Base-by-base conservation (phyloP, 2,888 invertebrate genomes). In the Xanthorhoe spadicearia region DNA sequence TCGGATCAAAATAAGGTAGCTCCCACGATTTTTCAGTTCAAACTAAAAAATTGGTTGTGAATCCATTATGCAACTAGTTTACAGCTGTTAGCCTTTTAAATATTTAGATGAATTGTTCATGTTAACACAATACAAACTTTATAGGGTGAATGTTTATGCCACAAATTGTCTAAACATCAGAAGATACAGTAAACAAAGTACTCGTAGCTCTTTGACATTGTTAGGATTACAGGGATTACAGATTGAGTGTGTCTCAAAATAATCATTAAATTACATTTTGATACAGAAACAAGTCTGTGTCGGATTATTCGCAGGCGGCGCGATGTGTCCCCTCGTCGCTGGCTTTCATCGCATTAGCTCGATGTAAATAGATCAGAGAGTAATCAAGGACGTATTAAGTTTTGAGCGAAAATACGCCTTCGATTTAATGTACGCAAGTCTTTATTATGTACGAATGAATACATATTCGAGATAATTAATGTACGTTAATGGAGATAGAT, bases 341-440 rank as follows among this genome's bases (percentile, higher is more conserved):
- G 51, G 46, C 51, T 51, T 56, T 62, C 56, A 62, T 62, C 62
- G 51, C 9, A 57, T 62, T 62, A 50, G 32, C 46, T 56, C 43
- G 18, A 55, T 51, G 55, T 50, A 55, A 62, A 57, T 52, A 52
- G n/a, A 46, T 46, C 18, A 50, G 28, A 28, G 51, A 13, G 13
- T 51, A 53, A 61, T 48, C 50, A 62, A 55, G 50, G 55, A 13
- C 17, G 4, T 50, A 23, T 51, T 43, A 23, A 17, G 50, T 43
- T 51, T 51, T 13, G 43, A 23, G 43, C 51, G 35, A 13, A 50
- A 50, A 18, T 50, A 50, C 13, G 48, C 17, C 49, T 48, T 17
- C 15, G 15, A 7, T 50, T 18, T 50, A 50, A 50, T 18, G 19
- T 50, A 19, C 38, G 38, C 38, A 1, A 13, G 13, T 2, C 32